phyloP scores from a whole-genome alignment of 2,113 vertebrate genomes.

The Daubentonia madagascariensis region DNA sequence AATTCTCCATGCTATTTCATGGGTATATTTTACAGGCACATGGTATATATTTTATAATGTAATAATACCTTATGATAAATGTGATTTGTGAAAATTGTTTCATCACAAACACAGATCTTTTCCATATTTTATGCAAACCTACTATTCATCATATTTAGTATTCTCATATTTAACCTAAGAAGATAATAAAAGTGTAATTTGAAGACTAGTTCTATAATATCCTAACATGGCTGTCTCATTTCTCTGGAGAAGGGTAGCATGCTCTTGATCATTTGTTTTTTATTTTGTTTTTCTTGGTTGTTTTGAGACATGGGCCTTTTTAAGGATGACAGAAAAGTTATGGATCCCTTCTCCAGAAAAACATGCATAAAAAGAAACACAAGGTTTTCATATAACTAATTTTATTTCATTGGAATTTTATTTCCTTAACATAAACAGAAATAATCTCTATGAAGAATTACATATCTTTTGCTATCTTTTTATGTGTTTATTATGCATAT shows the following conservation, averaged over 20 bases:
- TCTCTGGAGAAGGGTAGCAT: background rate
- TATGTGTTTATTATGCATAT: background rate
- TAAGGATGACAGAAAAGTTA: background rate
- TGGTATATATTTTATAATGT: background rate
- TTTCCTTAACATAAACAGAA: background rate
- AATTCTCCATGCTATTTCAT: background rate
- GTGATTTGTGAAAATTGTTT: background rate
- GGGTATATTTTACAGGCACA: background rate
- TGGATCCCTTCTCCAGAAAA: background rate
- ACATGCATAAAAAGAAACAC: background rate
- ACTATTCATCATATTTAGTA: background rate
- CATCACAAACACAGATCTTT: conserved; percentile 27
- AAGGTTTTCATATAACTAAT: background rate
- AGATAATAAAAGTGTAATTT: background rate
- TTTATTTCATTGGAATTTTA: background rate
- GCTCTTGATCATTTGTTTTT: background rate
- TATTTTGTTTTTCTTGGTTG: background rate
- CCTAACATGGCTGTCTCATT: background rate
- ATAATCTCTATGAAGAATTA: background rate
- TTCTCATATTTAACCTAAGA: conserved; percentile 1
- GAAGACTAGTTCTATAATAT: background rate
- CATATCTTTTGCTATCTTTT: background rate
- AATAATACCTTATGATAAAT: conserved; percentile 26
- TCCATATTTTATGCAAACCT: conserved; percentile 39
- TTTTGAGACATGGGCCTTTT: background rate